Evolutionary conservation across 2,113 vertebrate species (phyloP).

Genomic region (Lepus americanus): DNA sequence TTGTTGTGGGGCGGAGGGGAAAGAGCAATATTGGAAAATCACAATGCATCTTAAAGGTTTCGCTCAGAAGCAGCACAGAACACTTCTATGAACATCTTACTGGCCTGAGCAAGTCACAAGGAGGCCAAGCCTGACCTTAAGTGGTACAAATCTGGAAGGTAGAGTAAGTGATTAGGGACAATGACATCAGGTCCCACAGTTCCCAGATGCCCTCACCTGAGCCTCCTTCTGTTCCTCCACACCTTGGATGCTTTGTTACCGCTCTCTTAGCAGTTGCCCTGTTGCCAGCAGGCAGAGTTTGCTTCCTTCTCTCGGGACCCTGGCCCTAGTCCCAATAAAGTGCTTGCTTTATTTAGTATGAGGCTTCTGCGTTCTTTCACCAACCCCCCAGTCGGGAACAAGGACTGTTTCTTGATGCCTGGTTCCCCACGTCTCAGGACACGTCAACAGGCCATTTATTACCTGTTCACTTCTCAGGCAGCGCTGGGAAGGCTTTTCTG

Average conservation of each 20-base stretch:
- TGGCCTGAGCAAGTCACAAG: background rate
- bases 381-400: background rate
- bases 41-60: background rate
- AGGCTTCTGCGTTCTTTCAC: background rate
- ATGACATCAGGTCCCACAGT: background rate
- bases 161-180: slow-evolving; percentile 1
- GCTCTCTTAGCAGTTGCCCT: background rate
- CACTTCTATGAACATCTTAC: background rate
- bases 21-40: background rate
- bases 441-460: background rate
- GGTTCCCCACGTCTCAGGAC: slow-evolving; percentile 24
- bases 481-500: background rate
- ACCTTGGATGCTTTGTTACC: background rate
- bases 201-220: background rate
- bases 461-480: background rate
- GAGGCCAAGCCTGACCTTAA: background rate
- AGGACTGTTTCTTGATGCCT: slow-evolving; percentile 38
- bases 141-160: slow-evolving; percentile 3
- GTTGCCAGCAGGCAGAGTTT: background rate
- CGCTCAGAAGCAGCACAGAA: background rate
- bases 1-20: background rate
- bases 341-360: background rate
- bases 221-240: background rate
- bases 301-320: background rate
- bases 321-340: slow-evolving; percentile 26